Base-by-base conservation (phyloP, 1,140 invertebrate species). In the Hyphantria cunea region DNA sequence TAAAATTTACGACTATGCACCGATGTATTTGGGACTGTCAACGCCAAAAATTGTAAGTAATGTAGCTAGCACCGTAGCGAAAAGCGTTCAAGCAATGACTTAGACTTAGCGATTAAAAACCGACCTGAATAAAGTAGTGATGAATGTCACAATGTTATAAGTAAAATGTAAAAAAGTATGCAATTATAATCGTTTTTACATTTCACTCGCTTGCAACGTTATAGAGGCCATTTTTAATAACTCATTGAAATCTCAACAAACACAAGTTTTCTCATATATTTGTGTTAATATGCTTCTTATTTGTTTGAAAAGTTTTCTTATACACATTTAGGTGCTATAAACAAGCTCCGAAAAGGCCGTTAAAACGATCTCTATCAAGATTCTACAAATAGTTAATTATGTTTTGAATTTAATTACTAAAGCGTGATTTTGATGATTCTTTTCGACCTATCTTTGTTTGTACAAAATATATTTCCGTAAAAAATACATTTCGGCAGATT, bases 31-130 rank as follows among this genome's bases (percentile, higher is more conserved):
- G 70, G 45, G 61, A 78, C 45, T 73, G 70, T 72, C 72, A 69
- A 41, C 42, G 60, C 50, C 69, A 51, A 52, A 51, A 76, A 65
- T 72, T 68, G 82, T 84, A 71, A 79, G 80, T 84, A 69, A 61
- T 61, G 2, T 25, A 25, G 17, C 42, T 45, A 45, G 64, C 59
- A 65, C n/a, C 51, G 34, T 44, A 49, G 14, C 55, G 34, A 42
- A 33, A 51, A 25, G 17, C 17, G 17, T 25, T 25, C 1, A 25
- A 25, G 17, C n/a, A n/a, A n/a, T n/a, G n/a, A n/a, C n/a, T n/a
- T n/a, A n/a, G n/a, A n/a, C n/a, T n/a, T n/a, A n/a, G n/a, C n/a
- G n/a, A n/a, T n/a, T n/a, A n/a, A n/a, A n/a, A n/a, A n/a, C n/a
- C n/a, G n/a, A n/a, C n/a, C n/a, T n/a, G n/a, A n/a, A n/a, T n/a